Conservation (phyloP, 2,113 vertebrate species). For the Oreochromis tanganicae region DNA sequence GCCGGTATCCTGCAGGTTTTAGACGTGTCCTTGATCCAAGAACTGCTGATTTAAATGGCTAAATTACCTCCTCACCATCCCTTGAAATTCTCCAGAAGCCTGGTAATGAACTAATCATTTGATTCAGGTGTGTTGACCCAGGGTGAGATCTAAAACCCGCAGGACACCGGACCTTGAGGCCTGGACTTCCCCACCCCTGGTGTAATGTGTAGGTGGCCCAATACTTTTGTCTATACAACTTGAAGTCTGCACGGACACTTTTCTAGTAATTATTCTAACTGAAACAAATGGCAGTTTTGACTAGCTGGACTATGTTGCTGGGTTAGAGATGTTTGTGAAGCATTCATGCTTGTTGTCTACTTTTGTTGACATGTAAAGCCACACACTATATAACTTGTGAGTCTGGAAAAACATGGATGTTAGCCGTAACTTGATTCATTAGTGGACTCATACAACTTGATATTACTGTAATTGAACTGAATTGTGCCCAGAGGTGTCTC, state of each 20-base stretch:
- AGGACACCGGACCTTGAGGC: not conserved
- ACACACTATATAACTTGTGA: not conserved
- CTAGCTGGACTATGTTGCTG: not conserved
- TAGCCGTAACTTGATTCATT: not conserved
- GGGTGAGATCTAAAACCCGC: not conserved
- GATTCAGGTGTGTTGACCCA: not conserved
- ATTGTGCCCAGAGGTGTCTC: not conserved
- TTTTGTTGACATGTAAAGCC: not conserved
- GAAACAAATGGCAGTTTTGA: not conserved
- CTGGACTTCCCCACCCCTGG: not conserved
- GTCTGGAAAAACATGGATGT: not conserved
- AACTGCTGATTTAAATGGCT: accelerated
- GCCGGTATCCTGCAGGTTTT: not conserved
- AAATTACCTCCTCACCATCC: not conserved
- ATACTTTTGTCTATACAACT: accelerated
- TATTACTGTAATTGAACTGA: not conserved
- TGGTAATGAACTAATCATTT: accelerated
- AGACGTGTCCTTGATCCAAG: accelerated
- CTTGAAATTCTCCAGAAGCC: not conserved
- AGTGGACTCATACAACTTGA: not conserved
- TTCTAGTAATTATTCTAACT: accelerated
- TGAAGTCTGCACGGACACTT: accelerated
- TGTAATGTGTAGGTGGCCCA: not conserved
- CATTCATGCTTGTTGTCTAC: not conserved
- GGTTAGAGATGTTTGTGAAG: not conserved